Evolutionary conservation across 2,888 invertebrate genomes (phyloP), one percentile per base, ranked within the genome.

Genomic region (Eumerus sabulonum): DNA sequence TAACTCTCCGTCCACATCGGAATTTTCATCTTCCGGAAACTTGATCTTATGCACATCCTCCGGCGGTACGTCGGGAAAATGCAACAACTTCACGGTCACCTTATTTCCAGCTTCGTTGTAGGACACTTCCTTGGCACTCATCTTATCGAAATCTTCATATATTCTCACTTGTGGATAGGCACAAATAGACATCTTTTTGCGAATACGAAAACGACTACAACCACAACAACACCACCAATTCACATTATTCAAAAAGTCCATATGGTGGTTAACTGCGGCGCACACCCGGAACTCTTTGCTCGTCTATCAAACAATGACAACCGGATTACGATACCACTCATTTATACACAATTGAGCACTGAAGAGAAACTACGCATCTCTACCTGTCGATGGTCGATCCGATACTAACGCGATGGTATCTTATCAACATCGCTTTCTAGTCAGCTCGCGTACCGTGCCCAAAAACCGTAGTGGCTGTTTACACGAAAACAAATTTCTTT

Each of bases 81-180:
- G 89, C 9, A 89, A 82, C 54, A 88, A 77, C 74, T 88, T 89
- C 0, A 88, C 89, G 11, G 88, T 89, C 2, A 88, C 84, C 71
- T 89, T 89, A 60, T 87, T 88, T 27, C 89, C 89, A 42, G 88
- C 87, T 81, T 88, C 89, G 59, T 87, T 88, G 72, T 86, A 89
- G 72, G 88, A 88, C 9, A 89, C 88, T 81, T 89, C 89, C 82
- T 89, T 89, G 83, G 89, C 89, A 82, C 88, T 89, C 88, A 89
- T 89, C 84, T 88, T 89, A 83, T 89, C 89, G 73, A 89, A 89
- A 83, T 89, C 89, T 84, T 89, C 89, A 83, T 86, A 89, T 77
- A 89, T 89, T 82, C 87, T 85, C 53, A 89, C 89, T 84, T 85
- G 85, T 47, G 86, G 86, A 82, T 85, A 86, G 40, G 87, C 88